Base-by-base conservation (phyloP, 2,113 vertebrate species). In the Cichladusa arquata region DNA sequence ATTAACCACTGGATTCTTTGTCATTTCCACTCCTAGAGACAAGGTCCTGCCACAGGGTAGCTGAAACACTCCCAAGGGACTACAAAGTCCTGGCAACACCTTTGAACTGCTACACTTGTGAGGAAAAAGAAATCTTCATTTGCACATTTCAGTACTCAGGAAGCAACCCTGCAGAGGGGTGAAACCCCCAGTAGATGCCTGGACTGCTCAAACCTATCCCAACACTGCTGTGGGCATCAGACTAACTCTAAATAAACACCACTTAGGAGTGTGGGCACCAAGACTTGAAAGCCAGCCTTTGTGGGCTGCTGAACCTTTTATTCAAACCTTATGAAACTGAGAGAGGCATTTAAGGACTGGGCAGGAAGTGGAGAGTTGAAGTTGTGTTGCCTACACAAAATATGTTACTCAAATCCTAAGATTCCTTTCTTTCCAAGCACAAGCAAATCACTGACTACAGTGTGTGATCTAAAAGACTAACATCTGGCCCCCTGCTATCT, bases 281-380 rank as follows among this genome's bases (percentile, higher is more conserved):
- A 50, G 71, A 85, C 14, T 33, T 57, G 19, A 77, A 85, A 80
- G 72, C 33, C 71, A 86, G 58, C 31, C 54, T 73, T 69, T 36
- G 51, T 78, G 61, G 73, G 33, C 33, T 47, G 25, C 28, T 34
- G 56, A 89, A 26, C 8, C 60, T 64, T 86, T 51, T 51, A 78
- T 33, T 51, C 40, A 34, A 72, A n/a, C 12, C 31, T 40, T 3
- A 31, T 25, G 64, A 73, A 89, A 62, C 31, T 4, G 3, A 53
- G n/a, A 0, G 0, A 95, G 34, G 42, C 5, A 0, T 47, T 93
- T 31, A 65, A 78, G 20, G 76, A 88, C 5, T 3, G 1, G 48
- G 36, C 57, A 82, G 73, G 61, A 93, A 90, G 31, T 0, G 1
- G 15, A 60, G 31, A 57, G 42, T 0, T 47, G 24, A 67, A 66